Conservation (phyloP, 2,888 invertebrate genomes). For the Griposia aprilina region DNA sequence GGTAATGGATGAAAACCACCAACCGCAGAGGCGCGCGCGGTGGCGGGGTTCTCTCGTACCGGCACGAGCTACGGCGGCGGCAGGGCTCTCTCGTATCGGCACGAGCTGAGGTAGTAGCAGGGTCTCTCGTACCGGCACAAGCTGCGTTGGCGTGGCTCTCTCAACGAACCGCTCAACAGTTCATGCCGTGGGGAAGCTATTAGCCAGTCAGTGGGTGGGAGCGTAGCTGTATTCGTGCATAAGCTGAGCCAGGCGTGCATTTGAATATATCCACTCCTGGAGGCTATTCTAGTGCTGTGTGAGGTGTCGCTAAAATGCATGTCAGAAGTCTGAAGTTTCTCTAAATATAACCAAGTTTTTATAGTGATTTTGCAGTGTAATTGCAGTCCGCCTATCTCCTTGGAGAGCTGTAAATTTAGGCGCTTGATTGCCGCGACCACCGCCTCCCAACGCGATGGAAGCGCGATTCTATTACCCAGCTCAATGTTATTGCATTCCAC, state of each 20-base stretch:
- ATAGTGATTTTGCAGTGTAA: neutral
- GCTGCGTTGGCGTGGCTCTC: too few relatives aligned
- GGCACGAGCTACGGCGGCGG: neutral
- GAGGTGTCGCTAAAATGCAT: too few relatives aligned
- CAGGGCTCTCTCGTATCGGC: too few relatives aligned
- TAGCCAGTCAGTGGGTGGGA: neutral
- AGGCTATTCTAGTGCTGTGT: neutral
- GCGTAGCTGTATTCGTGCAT: too few relatives aligned
- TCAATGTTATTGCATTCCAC: too few relatives aligned
- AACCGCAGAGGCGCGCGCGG: too few relatives aligned
- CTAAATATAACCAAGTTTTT: neutral
- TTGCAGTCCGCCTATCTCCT: neutral
- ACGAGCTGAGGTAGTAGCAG: too few relatives aligned
- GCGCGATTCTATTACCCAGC: neutral
- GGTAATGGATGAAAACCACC: conserved; percentile 18
- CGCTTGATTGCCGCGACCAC: neutral
- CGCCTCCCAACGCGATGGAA: neutral
- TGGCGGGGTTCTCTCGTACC: neutral
- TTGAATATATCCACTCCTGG: too few relatives aligned
- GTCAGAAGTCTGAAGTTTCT: neutral
- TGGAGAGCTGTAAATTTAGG: conserved; percentile 1
- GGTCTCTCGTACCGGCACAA: neutral
- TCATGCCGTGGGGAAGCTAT: neutral
- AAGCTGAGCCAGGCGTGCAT: neutral
- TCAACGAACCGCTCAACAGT: too few relatives aligned